Conservation (phyloP, 2,797 vertebrate species). For the Thunnus albacares region DNA sequence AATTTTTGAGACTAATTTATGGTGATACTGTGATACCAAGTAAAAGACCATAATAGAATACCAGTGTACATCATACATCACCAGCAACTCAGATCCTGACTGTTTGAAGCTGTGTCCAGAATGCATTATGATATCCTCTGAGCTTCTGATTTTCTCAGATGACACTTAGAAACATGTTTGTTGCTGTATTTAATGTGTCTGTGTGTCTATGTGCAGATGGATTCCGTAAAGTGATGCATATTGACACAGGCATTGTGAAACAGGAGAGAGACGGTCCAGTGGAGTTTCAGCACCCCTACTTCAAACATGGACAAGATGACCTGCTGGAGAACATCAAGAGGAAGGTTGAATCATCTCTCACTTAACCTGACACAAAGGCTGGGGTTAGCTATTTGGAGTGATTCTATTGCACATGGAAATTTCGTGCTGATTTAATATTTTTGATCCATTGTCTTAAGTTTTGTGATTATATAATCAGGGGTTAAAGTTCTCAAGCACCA, state of each 20-base stretch:
- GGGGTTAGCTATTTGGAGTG: no score
- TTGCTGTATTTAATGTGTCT: neutral
- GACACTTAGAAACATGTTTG: neutral
- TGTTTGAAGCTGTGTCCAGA: neutral
- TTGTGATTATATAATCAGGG: no score
- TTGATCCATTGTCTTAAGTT: neutral
- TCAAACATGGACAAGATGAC: conserved; percentile 95
- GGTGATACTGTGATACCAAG: neutral
- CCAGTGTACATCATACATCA: neutral
- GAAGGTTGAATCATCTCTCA: conserved; percentile 84
- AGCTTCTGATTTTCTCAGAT: no score
- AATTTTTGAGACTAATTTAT: neutral
- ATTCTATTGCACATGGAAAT: no score
- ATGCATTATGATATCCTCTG: no score
- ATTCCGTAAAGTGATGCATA: conserved; percentile 96
- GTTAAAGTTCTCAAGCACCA: no score
- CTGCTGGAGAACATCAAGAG: conserved; percentile 97
- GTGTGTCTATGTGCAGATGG: conserved; percentile 86
- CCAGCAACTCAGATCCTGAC: neutral
- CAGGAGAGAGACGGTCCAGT: conserved; percentile 94
- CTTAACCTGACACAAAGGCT: no score
- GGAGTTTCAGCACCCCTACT: conserved; percentile 96
- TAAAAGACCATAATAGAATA: conserved; percentile 1
- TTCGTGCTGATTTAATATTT: neutral
- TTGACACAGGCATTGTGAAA: conserved; percentile 94